Percentiles rank a stretch among this genome's conserved stretches.
These are phyloP conservation scores for Noctua pronuba DNA, from an alignment of 2,888 invertebrate genomes.

Conservation along the genomic window DNA sequence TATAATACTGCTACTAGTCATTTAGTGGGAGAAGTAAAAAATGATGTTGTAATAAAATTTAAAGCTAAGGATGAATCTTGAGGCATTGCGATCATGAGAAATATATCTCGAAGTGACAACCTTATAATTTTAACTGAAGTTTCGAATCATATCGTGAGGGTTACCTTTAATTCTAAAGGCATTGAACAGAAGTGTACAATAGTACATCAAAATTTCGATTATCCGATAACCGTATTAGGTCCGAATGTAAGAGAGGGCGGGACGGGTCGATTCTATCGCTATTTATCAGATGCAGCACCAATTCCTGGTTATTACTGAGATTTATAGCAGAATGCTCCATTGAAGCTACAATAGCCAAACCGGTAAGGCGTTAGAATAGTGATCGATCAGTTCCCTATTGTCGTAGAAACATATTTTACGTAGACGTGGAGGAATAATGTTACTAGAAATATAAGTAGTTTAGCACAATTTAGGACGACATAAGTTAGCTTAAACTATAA, in stretches of 20 bases:
- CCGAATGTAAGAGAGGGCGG: slow-evolving; percentile 28
- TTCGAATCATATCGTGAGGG: slow-evolving; percentile 17
- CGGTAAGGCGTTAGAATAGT: background rate
- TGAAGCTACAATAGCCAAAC: slow-evolving; percentile 25
- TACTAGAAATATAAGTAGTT: background rate
- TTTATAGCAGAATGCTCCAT: slow-evolving; percentile 38
- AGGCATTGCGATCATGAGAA: slow-evolving; percentile 20
- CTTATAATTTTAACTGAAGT: slow-evolving; percentile 11
- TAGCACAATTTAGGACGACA: background rate
- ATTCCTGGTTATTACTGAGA: slow-evolving; percentile 44
- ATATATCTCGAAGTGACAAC: background rate
- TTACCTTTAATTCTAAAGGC: slow-evolving; percentile 16
- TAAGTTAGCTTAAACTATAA: background rate
- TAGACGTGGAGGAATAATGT: background rate
- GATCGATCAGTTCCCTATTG: slow-evolving; percentile 12
- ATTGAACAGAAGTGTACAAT: slow-evolving; percentile 32
- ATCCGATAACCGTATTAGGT: slow-evolving; percentile 51
- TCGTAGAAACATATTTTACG: slow-evolving; percentile 10
- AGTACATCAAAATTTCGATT: slow-evolving; percentile 43
- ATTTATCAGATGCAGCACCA: slow-evolving; percentile 47
- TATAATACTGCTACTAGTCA: slow-evolving; percentile 39
- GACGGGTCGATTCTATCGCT: slow-evolving; percentile 34
- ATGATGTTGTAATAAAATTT: slow-evolving; percentile 5
- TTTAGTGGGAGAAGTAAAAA: slow-evolving; percentile 19
- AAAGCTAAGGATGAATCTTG: slow-evolving; percentile 17